phyloP scores from a whole-genome alignment of 2,797 vertebrate genomes.

The Urosaurus nigricauda region DNA sequence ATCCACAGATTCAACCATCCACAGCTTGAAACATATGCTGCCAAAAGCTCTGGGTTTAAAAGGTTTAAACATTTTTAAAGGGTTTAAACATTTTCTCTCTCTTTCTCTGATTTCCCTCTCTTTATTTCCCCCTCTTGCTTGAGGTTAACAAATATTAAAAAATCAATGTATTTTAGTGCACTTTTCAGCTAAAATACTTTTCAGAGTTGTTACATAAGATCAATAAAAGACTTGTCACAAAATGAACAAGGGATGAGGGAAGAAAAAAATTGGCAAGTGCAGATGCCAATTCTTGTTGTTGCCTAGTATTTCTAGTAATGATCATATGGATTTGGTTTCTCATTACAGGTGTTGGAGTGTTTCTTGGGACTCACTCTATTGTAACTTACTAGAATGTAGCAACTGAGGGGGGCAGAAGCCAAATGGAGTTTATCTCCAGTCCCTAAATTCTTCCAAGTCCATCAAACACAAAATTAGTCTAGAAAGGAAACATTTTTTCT shows the following conservation, averaged over 20 bases:
- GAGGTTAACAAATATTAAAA: too few relatives aligned
- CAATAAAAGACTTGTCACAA: neutral
- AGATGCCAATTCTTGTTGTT: neutral
- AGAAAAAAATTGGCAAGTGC: neutral
- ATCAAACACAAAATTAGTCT: neutral
- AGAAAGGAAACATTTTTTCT: neutral
- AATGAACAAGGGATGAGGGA: neutral
- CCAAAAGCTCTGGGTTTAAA: neutral
- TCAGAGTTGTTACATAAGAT: neutral
- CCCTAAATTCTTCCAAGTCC: neutral
- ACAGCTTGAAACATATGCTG: too few relatives aligned
- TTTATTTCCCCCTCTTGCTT: neutral
- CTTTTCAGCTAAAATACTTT: neutral
- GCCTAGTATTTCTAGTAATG: neutral
- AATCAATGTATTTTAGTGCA: neutral
- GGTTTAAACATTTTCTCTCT: too few relatives aligned
- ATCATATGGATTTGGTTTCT: neutral
- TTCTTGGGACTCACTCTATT: neutral
- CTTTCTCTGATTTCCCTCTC: neutral
- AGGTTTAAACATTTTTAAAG: neutral
- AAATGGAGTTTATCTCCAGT: neutral
- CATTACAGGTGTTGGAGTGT: neutral
- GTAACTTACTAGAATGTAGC: too few relatives aligned
- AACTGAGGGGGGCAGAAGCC: neutral
- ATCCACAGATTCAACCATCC: too few relatives aligned